A percentile compares a stretch with the other conserved stretches of the same genome.
Conservation (phyloP, 2,797 vertebrate genomes). For the Pantherophis vulpinus region DNA sequence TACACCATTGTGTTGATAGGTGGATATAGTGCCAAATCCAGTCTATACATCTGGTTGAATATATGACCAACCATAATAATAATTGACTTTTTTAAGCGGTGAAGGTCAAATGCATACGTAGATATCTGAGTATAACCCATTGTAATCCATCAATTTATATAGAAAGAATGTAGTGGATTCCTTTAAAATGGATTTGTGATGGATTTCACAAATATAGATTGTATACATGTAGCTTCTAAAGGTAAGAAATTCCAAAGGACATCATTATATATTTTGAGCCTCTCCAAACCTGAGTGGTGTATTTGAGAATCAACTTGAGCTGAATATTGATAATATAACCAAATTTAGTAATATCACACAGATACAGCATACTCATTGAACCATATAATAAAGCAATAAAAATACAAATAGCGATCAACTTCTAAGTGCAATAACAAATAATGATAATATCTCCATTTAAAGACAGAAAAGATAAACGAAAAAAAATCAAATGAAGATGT, state of each 20-base stretch:
- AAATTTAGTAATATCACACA: background rate
- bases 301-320: background rate
- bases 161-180: background rate
- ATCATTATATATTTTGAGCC: background rate
- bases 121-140: background rate
- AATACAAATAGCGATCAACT: background rate
- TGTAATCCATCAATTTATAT: background rate
- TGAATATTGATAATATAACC: background rate
- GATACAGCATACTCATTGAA: background rate
- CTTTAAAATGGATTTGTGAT: background rate
- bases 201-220: background rate
- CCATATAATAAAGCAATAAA: background rate
- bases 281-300: background rate
- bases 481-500: background rate
- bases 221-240: background rate
- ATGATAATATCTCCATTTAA: background rate
- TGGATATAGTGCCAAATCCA: background rate
- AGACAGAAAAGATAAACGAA: background rate
- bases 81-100: background rate
- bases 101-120: background rate
- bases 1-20: background rate
- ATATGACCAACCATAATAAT: background rate
- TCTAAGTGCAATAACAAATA: background rate
- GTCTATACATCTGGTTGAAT: background rate
- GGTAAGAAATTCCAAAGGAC: background rate